Evolutionary conservation across 2,797 vertebrate genomes (phyloP).

Genomic region (Eurystomus glaucurus): DNA sequence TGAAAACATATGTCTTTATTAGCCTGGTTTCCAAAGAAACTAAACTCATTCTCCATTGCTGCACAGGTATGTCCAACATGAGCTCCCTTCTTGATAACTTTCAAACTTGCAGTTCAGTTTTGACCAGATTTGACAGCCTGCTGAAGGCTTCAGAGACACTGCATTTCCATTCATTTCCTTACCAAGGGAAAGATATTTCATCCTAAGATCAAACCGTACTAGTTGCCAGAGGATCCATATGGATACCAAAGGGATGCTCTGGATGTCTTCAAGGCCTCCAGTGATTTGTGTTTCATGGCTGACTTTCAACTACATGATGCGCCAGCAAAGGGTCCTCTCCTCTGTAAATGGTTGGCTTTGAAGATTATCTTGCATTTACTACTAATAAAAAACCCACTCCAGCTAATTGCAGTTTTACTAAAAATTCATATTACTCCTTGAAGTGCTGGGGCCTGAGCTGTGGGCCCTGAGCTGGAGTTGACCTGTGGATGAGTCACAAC

Average conservation of each 20-base stretch:
- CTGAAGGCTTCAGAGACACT: neutral
- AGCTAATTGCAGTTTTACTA: neutral
- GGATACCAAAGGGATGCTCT: neutral
- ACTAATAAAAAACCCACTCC: rapidly evolving
- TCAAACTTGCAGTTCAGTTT: neutral
- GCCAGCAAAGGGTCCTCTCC: neutral
- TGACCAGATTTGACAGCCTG: neutral
- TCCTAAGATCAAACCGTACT: neutral
- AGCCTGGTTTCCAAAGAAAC: neutral
- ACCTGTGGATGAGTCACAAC: no score
- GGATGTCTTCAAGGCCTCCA: neutral
- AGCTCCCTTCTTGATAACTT: neutral
- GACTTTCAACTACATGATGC: neutral
- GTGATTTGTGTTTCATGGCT: neutral
- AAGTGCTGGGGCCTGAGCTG: no score
- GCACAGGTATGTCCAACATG: neutral
- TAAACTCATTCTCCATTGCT: neutral
- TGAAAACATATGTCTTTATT: neutral
- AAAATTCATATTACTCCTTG: neutral
- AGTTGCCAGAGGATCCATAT: neutral
- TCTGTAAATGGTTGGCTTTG: neutral
- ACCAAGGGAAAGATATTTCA: neutral
- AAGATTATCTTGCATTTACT: neutral
- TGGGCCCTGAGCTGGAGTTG: no score
- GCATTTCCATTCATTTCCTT: neutral